Base-by-base conservation (phyloP, 37 sponge, comb jelly and placozoan species). In the Amphimedon queenslandica region DNA sequence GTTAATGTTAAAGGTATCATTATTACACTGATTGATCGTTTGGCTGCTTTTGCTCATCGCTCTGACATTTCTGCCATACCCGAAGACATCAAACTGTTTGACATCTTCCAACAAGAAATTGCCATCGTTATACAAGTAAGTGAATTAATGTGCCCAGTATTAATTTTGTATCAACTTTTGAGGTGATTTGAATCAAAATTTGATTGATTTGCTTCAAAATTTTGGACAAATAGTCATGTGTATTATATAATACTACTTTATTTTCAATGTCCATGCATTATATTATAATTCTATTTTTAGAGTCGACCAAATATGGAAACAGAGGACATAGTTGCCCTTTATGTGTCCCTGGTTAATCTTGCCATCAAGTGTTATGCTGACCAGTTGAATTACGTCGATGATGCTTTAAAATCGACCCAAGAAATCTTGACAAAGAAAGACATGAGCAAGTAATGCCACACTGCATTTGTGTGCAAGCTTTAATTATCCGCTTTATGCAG, bases 1-100 rank as follows among this genome's bases (percentile, higher is more conserved):
- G 99, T 98, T 36, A 95, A 92, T 58, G 96, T 98, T 35, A 95
- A 89, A 86, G 86, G 87, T 61, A 98, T 98, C 69, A 80, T 98
- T 40, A 92, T 95, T 35, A 77, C 93, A 2, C 88, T 95, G 42
- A 84, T 95, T 13, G 93, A 92, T 57, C 84, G 97, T 1, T 77
- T 96, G 8, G 91, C 82, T 0, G 70, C 68, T 43, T 98, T 71
- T 42, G 93, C 99, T 16, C 82, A 92, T 57, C 79, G 94, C 1
- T 74, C 78, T 0, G 99, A 98, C 74, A 55, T 80, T 27, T 77
- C 71, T 13, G 96, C 93, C 28, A 95, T 98, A 24, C 99, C 99
- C 3, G 42, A 70, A 3, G 69, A 89, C 47, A 89, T 95, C 40
- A 74, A 81, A 42, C 79, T 98, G 42, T 98, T 98, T 68, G 93